Evolutionary conservation across 2,888 invertebrate species (phyloP), one percentile per base, ranked within the genome.

Genomic region (Euclidia mi): DNA sequence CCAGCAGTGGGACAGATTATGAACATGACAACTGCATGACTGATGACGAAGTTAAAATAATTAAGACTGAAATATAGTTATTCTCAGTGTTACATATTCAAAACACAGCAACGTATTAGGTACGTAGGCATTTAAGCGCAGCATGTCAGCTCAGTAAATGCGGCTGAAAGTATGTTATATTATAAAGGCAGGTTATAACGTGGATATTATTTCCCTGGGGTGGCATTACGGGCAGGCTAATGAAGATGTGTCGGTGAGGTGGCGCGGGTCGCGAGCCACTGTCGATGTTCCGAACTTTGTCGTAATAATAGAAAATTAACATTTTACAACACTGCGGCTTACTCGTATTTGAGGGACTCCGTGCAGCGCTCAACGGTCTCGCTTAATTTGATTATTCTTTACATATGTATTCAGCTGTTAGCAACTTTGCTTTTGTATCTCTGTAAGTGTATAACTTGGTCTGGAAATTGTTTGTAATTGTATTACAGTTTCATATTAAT

Each of bases 221-320:
- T 72, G 78, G 78, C 84, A 89, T 89, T 85, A 88, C 76, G 78
- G 79, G 66, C 70, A 68, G 73, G 75, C 80, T 89, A 89, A 90
- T 89, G 89, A 90, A 89, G 89, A 89, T 87, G 84, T 88, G 89
- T 89, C 73, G 87, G 76, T 73, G 78, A 78, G 82, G 85, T 81
- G 81, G 74, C 77, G 51, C 58, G 71, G 82, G 81, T 84, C 81
- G 78, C 78, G 70, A 70, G 69, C 72, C 58, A 59, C 56, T 67
- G 73, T 66, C 74, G 72, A 71, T 67, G 65, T 65, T 69, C 71
- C 58, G 67, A 78, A 77, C 80, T 78, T 63, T 52, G 67, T 65
- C 62, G 45, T 49, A 25, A 59, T 78, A 69, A 73, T 76, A 73
- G 73, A 78, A 76, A 68, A 72, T 73, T 75, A 56, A 75, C 63